Base-by-base conservation (phyloP, 1,140 invertebrate genomes). In the Brachystomella parvula region DNA sequence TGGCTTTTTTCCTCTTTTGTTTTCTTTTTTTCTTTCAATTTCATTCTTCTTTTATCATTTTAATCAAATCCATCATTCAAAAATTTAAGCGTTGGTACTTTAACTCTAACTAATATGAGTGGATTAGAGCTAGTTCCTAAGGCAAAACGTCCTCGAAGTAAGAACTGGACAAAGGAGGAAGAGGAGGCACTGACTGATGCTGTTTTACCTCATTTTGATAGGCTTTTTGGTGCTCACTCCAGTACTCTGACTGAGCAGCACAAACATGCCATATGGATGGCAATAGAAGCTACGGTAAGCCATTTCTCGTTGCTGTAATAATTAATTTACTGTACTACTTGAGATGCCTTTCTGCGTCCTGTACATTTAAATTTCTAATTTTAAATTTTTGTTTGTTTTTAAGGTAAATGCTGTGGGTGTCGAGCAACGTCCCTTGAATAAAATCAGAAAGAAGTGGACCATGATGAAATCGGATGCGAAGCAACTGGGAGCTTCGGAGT, bases 401-500 rank as follows among this genome's bases (percentile, higher is more conserved):
- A 9, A 44, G 39, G 39, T 44, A 9, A 44, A 44, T 44, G 9
- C 39, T 44, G 39, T 44, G 9, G 9, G 9, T 12, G 9, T n/a
- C n/a, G 39, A 44, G 39, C 9, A 44, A 44, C 9, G 39, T 9
- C n/a, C n/a, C 9, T 44, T 44, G 39, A n/a, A 44, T 44, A 12
- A 9, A 44, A 44, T 56, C 24, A 56, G 24, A 21, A 56, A 56
- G 26, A 56, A 56, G 24, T 56, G 53, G 53, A 56, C 53, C 17
- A 26, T 12, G 24, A 26, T 56, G 53, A 56, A 56, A 24, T 56
- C 53, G 24, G 26, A 56, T n/a, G 53, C 53, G 12, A 56, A 56
- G 24, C 53, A 56, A 56, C 9, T 26, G 9, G 53, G 53, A n/a
- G 53, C 53, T 12, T 12, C 53, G 9, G 24, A 9, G 6, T 12